phyloP scores from a whole-genome alignment of 2,113 vertebrate species.

The Antennarius striatus region DNA sequence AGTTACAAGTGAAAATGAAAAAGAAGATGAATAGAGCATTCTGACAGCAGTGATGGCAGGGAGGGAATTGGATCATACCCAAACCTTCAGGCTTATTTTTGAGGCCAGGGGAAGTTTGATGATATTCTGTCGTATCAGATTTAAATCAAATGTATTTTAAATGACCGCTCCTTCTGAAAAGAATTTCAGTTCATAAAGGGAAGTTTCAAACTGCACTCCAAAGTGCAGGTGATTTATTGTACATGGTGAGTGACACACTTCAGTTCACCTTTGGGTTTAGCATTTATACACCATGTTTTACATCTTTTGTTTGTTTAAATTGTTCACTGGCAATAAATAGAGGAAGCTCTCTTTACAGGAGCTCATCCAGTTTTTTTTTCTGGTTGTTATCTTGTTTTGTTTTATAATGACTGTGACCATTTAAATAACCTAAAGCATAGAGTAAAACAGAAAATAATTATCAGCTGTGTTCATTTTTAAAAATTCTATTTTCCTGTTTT shows the following conservation, averaged over 20 bases:
- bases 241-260: slow-evolving; percentile 9
- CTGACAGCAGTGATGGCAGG: slow-evolving; percentile 57
- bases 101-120: slow-evolving; percentile 53
- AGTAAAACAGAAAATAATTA: too few species aligned
- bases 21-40: slow-evolving; percentile 66
- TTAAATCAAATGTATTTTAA: slow-evolving; percentile 62
- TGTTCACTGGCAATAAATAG: slow-evolving; percentile 12
- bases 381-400: slow-evolving; percentile 12
- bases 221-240: slow-evolving; percentile 35
- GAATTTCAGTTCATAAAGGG: slow-evolving; percentile 30
- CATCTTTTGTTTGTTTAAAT: background rate
- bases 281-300: background rate
- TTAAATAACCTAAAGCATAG: background rate
- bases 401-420: background rate
- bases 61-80: slow-evolving; percentile 69
- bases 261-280: background rate
- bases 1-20: slow-evolving; percentile 72
- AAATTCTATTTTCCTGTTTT: too few species aligned
- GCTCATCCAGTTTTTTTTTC: slow-evolving; percentile 9
- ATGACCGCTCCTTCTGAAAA: slow-evolving; percentile 48
- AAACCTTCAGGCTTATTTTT: slow-evolving; percentile 59
- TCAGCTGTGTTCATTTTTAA: too few species aligned
- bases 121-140: slow-evolving; percentile 65
- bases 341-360: slow-evolving; percentile 5
- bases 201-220: slow-evolving; percentile 11